Conservation (phyloP, 2,797 vertebrate genomes). For the Anableps anableps region DNA sequence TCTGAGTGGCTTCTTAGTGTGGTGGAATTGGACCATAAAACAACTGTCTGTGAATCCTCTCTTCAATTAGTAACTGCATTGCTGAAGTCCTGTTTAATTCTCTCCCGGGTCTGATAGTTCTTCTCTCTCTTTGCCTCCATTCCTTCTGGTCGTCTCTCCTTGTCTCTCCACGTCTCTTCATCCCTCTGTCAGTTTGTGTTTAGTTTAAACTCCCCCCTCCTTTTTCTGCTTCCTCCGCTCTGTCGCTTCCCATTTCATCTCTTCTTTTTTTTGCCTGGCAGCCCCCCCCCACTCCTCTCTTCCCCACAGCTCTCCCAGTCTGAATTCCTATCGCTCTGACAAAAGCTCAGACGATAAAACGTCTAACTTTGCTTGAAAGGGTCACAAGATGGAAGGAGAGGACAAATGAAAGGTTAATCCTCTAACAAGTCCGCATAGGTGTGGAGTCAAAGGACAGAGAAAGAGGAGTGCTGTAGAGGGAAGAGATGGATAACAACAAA, state of each 20-base stretch:
- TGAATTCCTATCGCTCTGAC: slow-evolving; percentile 61
- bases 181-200: slow-evolving; percentile 83
- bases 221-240: slow-evolving; percentile 73
- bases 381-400: slow-evolving; percentile 46
- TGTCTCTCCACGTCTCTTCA: slow-evolving; percentile 79
- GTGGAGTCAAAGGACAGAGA: slow-evolving; percentile 61
- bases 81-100: slow-evolving; percentile 47
- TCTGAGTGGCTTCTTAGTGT: slow-evolving; percentile 53
- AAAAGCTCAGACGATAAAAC: slow-evolving; percentile 53
- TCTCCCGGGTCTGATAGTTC: slow-evolving; percentile 35
- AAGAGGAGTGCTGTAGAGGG: slow-evolving; percentile 22
- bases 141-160: slow-evolving; percentile 65
- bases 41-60: slow-evolving; percentile 59
- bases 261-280: slow-evolving; percentile 23
- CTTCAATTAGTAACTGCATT: slow-evolving; percentile 56
- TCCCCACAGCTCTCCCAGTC: slow-evolving; percentile 29
- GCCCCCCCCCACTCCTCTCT: not conserved
- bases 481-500: slow-evolving; percentile 43
- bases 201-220: slow-evolving; percentile 78
- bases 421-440: slow-evolving; percentile 71
- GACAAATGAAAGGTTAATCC: slow-evolving; percentile 75
- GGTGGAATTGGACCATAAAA: slow-evolving; percentile 57
- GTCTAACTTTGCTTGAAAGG: slow-evolving; percentile 64
- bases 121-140: slow-evolving; percentile 51
- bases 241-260: slow-evolving; percentile 81